phyloP scores from a whole-genome alignment of 2,113 vertebrate genomes.

The Charadrius vociferus region DNA sequence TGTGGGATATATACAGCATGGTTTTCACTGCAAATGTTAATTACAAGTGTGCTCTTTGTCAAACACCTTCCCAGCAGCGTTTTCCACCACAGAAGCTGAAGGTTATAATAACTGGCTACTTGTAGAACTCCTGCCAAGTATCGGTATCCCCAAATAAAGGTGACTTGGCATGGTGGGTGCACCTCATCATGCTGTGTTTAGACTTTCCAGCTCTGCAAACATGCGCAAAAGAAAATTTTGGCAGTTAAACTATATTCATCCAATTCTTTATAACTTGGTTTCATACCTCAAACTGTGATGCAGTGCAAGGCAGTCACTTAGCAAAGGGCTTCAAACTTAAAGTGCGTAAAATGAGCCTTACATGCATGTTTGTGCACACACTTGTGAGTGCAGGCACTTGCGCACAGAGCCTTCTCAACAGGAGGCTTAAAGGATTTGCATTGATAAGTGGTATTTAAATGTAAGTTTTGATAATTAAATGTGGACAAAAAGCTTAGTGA shows the following conservation, averaged over 20 bases:
- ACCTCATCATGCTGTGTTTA: not conserved
- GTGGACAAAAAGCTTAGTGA: not conserved
- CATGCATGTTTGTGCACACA: accelerated
- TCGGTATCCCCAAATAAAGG: not conserved
- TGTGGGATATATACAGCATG: not conserved
- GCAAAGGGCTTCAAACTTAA: not conserved
- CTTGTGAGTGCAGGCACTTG: not conserved
- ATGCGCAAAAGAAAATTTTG: not conserved
- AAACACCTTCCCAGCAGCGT: not conserved
- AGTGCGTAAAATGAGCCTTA: not conserved
- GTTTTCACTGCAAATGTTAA: not conserved
- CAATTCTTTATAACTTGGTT: not conserved
- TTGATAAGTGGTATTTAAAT: not conserved
- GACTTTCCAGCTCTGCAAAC: not conserved
- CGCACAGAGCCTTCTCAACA: not conserved
- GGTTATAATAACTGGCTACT: not conserved
- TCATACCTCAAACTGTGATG: not conserved
- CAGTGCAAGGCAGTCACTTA: not conserved
- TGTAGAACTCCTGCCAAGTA: not conserved
- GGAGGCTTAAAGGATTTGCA: not conserved
- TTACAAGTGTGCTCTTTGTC: not conserved
- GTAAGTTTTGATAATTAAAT: not conserved
- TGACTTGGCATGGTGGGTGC: not conserved
- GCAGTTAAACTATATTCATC: not conserved
- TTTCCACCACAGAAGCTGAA: not conserved